Percentiles rank a stretch among this genome's conserved stretches.
Conservation (phyloP, 2,888 invertebrate genomes). For the Conus canariensis region DNA sequence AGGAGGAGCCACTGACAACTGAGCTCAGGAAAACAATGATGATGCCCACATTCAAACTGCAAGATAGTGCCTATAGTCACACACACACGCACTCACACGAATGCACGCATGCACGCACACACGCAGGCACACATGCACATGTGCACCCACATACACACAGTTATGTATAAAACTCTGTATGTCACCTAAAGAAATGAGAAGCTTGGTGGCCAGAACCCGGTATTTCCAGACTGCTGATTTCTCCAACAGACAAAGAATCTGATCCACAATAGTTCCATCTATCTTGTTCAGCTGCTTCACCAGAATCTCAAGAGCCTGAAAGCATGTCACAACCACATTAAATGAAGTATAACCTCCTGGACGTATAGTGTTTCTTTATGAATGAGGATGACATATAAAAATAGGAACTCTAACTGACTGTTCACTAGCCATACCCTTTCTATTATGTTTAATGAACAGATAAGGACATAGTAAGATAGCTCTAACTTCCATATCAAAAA, state of each 20-base stretch:
- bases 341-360: too few relatives aligned
- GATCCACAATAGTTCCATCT: constrained; percentile 64
- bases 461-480: too few relatives aligned
- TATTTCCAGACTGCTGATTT: constrained; percentile 74
- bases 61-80: neutral
- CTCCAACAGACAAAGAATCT: constrained; percentile 65
- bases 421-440: too few relatives aligned
- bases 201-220: constrained; percentile 70
- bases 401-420: too few relatives aligned
- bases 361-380: too few relatives aligned
- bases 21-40: too few relatives aligned
- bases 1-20: too few relatives aligned
- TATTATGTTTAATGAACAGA: too few relatives aligned
- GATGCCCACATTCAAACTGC: neutral
- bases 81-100: neutral
- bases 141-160: neutral
- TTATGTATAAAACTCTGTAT: neutral
- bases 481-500: too few relatives aligned
- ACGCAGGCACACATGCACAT: constrained; percentile 4
- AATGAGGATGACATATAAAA: too few relatives aligned
- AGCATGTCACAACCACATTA: neutral
- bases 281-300: constrained; percentile 71
- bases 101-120: neutral
- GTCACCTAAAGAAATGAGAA: constrained; percentile 71
- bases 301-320: constrained; percentile 73